phyloP scores from a whole-genome alignment of 2,888 invertebrate genomes.

The Dromius quadrimaculatus region DNA sequence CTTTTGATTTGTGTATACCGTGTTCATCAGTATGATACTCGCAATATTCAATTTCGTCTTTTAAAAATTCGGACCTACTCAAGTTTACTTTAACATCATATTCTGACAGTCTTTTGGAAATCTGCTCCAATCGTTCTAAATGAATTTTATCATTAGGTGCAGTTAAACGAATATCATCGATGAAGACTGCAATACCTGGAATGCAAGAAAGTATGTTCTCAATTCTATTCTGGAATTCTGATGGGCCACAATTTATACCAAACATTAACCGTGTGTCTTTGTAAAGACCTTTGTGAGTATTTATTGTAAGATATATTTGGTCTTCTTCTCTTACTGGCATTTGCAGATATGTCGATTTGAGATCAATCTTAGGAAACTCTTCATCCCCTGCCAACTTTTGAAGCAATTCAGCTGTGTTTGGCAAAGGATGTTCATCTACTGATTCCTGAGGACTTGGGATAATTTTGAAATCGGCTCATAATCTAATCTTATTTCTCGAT shows the following conservation, averaged over 20 bases:
- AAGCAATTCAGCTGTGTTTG: conserved; percentile 57
- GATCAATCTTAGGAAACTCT: conserved; percentile 56
- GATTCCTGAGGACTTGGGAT: conserved; percentile 58
- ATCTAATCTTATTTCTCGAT: conserved; percentile 51
- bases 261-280: conserved; percentile 58
- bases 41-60: not conserved
- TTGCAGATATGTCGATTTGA: conserved; percentile 53
- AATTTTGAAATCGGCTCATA: conserved; percentile 54
- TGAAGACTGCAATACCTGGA: conserved; percentile 56
- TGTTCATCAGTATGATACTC: not conserved
- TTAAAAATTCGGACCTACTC: conserved; percentile 53
- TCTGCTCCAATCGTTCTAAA: conserved; percentile 27
- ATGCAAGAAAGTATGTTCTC: conserved; percentile 56
- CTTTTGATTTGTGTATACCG: not conserved
- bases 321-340: conserved; percentile 51
- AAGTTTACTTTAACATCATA: conserved; percentile 49
- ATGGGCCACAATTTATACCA: conserved; percentile 59
- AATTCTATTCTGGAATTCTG: conserved; percentile 61
- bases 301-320: conserved; percentile 56
- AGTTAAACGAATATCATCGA: conserved; percentile 58
- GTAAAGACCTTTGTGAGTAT: conserved; percentile 58
- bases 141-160: conserved; percentile 31
- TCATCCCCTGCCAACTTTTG: conserved; percentile 51
- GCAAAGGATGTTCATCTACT: conserved; percentile 57
- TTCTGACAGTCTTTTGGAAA: conserved; percentile 48